Base-by-base conservation (phyloP, 2,113 vertebrate genomes). In the Leucoraja erinaceus region DNA sequence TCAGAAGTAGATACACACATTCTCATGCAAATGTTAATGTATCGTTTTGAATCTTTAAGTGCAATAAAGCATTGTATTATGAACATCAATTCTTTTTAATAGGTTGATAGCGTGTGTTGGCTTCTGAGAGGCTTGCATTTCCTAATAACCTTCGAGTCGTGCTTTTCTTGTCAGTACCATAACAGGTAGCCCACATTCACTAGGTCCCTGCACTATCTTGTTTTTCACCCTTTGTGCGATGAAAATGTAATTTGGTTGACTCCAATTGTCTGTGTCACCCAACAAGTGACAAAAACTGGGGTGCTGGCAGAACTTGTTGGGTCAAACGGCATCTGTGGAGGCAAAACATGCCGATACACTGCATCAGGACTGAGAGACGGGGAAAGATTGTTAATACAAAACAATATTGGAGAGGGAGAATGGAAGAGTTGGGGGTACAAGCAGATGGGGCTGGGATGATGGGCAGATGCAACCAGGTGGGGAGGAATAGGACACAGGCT, bases 1-100 rank as follows among this genome's bases (percentile, higher is more conserved):
- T 90, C n/a, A 22, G 61, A 14, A 90, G 59, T 66, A 90, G 63
- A 74, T 47, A 47, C 3, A 47, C 38, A 47, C 70, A 54, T 72
- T 88, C 31, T 91, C 68, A 91, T 54, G 68, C 33, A 72, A 91
- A 74, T 91, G 68, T 91, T 66, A 90, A 9, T 91, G 38, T 72
- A 91, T 63, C n/a, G 63, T 91, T 91, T 91, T 68, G 20, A 38
- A 91, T 72, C 66, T 91, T 68, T 91, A 91, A 72, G 90, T 91
- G 66, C 66, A 91, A 74, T 91, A 91, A 91, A 91, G 31, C 10
- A 91, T 91, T 91, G 66, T 31, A 72, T 72, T 72, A 72, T 91
- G 11, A 25, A 72, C 61, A 28, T n/a, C 20, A 16, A 66, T 70
- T 70, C 61, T 47, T 63, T 72, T 72, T 38, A 47, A 1, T 72